phyloP scores from a whole-genome alignment of 2,113 vertebrate species.

The Pithys albifrons region DNA sequence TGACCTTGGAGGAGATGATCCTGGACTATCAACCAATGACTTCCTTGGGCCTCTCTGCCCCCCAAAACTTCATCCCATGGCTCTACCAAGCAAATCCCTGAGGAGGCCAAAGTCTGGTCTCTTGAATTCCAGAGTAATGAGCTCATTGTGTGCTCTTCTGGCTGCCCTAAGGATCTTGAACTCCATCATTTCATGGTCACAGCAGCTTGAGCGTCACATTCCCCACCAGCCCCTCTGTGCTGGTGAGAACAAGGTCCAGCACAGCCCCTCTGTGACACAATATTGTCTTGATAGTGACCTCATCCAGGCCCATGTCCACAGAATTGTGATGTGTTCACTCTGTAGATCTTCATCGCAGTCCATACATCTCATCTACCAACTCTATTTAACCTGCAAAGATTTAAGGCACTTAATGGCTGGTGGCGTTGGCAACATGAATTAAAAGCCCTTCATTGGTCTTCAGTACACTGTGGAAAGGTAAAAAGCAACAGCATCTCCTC shows the following conservation, averaged over 20 bases:
- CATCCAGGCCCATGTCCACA: fast-evolving
- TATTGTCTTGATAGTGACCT: neutral
- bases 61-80: neutral
- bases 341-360: neutral
- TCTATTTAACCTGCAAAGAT: neutral
- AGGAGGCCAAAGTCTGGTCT: neutral
- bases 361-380: neutral
- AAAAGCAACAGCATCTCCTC: neutral
- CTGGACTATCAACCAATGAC: neutral
- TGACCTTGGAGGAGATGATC: neutral
- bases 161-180: neutral
- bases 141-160: neutral
- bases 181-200: neutral
- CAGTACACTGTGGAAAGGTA: neutral
- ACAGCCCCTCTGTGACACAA: neutral
- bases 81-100: neutral
- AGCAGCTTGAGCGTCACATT: neutral
- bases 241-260: neutral
- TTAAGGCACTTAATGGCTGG: neutral
- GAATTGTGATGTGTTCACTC: neutral
- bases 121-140: neutral
- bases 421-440: neutral
- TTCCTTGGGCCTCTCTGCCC: neutral
- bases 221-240: neutral
- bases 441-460: neutral